These are phyloP conservation scores for Ichneumoninae sp. DNA, from an alignment of 2,888 invertebrate genomes.

Conservation along the genomic window DNA sequence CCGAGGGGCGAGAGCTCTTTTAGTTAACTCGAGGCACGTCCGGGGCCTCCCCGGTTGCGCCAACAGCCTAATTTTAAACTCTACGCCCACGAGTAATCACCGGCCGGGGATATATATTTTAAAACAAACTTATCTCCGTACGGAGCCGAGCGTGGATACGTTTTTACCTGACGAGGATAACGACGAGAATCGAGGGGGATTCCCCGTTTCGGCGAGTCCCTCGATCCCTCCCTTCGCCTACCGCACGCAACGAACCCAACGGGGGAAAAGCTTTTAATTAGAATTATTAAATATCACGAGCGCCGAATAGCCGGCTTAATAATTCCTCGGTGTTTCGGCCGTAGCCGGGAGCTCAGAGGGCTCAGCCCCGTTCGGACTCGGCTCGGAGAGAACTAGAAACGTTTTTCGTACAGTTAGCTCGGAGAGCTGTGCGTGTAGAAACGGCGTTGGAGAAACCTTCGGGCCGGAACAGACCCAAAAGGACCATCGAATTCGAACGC, in stretches of 20 bases:
- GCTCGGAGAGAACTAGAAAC: constrained; percentile 56
- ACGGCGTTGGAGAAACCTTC: constrained; percentile 34
- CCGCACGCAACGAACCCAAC: constrained; percentile 50
- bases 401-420: constrained; percentile 27
- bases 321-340: constrained; percentile 53
- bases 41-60: constrained; percentile 19
- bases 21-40: constrained; percentile 59
- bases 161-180: constrained; percentile 47
- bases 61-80: constrained; percentile 58
- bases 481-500: constrained; percentile 62
- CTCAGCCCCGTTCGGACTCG: constrained; percentile 25
- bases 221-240: neutral
- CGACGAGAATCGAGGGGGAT: constrained; percentile 44
- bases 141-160: constrained; percentile 36
- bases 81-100: constrained; percentile 62
- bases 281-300: constrained; percentile 66
- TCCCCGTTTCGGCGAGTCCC: neutral
- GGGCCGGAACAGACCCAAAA: constrained; percentile 58
- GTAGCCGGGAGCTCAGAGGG: constrained; percentile 47
- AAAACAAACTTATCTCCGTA: constrained; percentile 58
- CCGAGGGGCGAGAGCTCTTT: constrained; percentile 44
- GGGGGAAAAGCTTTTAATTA: constrained; percentile 65
- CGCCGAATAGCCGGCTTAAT: constrained; percentile 52
- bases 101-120: constrained; percentile 46
- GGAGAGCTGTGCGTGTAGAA: constrained; percentile 25